phyloP scores from a whole-genome alignment of 2,113 vertebrate genomes.

The Ranitomeya imitator region DNA sequence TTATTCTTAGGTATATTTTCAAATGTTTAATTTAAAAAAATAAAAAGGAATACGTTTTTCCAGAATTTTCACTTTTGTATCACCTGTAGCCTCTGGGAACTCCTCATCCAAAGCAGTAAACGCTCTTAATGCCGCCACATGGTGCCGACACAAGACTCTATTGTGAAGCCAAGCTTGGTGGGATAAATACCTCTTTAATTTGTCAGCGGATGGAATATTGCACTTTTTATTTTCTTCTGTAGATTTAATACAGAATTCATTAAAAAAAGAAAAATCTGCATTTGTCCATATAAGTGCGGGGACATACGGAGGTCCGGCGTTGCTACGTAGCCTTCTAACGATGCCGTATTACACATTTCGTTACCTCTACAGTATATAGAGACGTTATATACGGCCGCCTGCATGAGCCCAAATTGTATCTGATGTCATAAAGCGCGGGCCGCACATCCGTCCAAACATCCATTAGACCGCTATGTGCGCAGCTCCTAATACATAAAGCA shows the following conservation, averaged over 20 bases:
- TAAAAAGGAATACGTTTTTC: too few species aligned
- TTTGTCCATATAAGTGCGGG: background rate
- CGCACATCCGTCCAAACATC: background rate
- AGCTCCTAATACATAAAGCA: slow-evolving; percentile 20
- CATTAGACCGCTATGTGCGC: slow-evolving; percentile 12
- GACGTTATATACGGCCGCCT: background rate
- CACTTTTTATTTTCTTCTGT: too few species aligned
- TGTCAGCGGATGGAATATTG: background rate
- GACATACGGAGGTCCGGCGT: background rate
- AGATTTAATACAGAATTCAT: background rate
- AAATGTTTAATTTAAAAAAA: too few species aligned
- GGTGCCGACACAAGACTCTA: background rate
- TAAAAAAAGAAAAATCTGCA: background rate
- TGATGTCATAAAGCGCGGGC: background rate
- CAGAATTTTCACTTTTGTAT: too few species aligned
- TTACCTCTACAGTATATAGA: background rate
- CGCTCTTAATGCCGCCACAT: background rate
- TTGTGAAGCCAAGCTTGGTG: background rate
- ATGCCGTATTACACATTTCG: background rate
- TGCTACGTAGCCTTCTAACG: background rate
- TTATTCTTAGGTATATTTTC: too few species aligned
- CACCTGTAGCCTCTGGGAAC: too few species aligned
- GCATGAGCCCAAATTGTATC: background rate
- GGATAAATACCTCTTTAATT: too few species aligned
- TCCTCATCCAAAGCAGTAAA: background rate